Evolutionary conservation across 2,888 invertebrate species (phyloP).

Genomic region (Eristalinus aeneus): DNA sequence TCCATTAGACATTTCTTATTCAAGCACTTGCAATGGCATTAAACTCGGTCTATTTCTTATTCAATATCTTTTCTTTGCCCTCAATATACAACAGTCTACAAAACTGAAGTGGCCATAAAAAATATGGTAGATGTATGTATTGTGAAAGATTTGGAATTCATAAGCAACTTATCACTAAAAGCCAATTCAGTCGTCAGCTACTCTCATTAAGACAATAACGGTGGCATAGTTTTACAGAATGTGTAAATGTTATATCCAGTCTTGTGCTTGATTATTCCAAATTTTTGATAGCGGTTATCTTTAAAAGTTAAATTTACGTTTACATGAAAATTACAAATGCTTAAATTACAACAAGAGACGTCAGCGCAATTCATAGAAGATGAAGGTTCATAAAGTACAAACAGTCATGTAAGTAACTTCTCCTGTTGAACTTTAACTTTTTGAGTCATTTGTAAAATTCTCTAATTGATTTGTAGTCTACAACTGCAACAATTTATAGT

Average conservation of each 20-base stretch:
- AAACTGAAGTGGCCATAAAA: conserved; percentile 30
- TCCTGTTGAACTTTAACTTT: too few relatives aligned
- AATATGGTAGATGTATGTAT: background rate
- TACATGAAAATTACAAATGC: too few relatives aligned
- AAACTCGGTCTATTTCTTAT: background rate
- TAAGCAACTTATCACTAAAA: background rate
- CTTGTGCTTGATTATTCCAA: background rate
- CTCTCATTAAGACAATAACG: background rate
- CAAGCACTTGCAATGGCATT: background rate
- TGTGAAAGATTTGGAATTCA: conserved; percentile 1
- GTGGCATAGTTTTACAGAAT: background rate
- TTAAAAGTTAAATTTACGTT: background rate
- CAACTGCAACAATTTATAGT: background rate
- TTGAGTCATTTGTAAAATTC: too few relatives aligned
- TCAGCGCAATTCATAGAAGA: too few relatives aligned
- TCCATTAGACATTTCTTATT: background rate
- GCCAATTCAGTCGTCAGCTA: background rate
- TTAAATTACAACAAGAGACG: too few relatives aligned
- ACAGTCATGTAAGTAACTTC: too few relatives aligned
- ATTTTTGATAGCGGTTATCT: background rate
- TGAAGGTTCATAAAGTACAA: too few relatives aligned
- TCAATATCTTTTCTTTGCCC: background rate
- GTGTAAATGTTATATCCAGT: background rate
- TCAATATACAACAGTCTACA: background rate
- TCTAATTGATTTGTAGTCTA: too few relatives aligned